Percentiles rank a stretch among this genome's conserved stretches.
Evolutionary conservation across 1,140 invertebrate genomes (phyloP).

Genomic region (Drosophila subpulchrella): DNA sequence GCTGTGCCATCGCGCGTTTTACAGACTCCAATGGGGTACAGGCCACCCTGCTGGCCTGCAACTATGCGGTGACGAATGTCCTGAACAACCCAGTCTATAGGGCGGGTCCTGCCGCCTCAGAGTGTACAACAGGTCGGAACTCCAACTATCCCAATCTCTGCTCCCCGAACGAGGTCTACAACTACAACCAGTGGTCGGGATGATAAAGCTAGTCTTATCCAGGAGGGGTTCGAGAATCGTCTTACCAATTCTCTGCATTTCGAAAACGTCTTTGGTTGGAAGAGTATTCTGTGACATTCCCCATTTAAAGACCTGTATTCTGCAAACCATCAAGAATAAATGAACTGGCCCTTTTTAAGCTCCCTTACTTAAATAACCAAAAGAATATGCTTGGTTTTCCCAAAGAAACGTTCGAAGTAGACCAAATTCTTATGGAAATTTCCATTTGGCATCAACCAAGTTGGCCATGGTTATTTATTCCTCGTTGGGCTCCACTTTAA

Average conservation of each 20-base stretch:
- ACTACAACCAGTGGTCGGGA: conserved; percentile 64
- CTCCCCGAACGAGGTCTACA: conserved; percentile 50
- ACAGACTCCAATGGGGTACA: conserved; percentile 45
- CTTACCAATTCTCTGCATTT: too few species aligned
- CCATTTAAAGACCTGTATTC: too few species aligned
- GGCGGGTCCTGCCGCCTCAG: conserved; percentile 48
- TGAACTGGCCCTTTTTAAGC: neutral
- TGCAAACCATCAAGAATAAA: neutral
- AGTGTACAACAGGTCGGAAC: conserved; percentile 61
- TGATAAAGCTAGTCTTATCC: neutral
- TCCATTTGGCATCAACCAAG: too few species aligned
- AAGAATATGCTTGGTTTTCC: too few species aligned
- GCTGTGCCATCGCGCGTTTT: conserved; percentile 59
- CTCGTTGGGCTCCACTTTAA: too few species aligned
- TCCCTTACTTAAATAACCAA: too few species aligned
- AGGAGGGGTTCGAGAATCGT: too few species aligned
- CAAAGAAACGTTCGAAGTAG: too few species aligned
- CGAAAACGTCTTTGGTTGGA: too few species aligned
- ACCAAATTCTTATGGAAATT: too few species aligned
- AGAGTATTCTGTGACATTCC: too few species aligned
- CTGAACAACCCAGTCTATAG: conserved; percentile 63
- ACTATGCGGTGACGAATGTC: conserved; percentile 74
- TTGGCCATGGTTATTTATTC: too few species aligned
- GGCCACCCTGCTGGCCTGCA: conserved; percentile 62
- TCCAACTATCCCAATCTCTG: conserved; percentile 62